Evolutionary conservation across 2,113 vertebrate genomes (phyloP).

Genomic region (Syrrhaptes paradoxus): DNA sequence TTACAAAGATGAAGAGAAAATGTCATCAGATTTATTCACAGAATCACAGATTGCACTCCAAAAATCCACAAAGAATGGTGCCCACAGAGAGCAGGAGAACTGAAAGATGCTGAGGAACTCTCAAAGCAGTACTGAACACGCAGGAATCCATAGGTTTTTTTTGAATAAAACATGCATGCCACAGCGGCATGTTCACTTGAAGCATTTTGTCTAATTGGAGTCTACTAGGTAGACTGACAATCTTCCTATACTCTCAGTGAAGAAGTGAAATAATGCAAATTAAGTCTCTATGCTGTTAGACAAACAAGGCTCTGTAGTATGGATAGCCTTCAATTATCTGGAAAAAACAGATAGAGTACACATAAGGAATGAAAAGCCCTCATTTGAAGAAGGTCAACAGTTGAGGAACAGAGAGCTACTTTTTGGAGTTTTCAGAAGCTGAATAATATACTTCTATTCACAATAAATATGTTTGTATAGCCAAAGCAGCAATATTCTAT

Average conservation of each 20-base stretch:
- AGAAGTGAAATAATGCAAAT: background rate
- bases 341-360: background rate
- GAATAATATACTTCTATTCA: background rate
- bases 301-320: background rate
- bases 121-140: background rate
- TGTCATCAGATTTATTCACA: background rate
- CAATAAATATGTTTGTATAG: background rate
- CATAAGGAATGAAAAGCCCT: background rate
- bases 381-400: background rate
- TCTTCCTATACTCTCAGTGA: background rate
- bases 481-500: conserved; percentile 12
- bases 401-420: background rate
- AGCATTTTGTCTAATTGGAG: background rate
- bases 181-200: background rate
- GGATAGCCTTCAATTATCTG: background rate
- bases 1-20: background rate
- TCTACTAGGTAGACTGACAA: background rate
- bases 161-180: fast-evolving
- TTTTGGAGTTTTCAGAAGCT: background rate
- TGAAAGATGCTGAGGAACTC: background rate
- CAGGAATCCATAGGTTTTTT: background rate
- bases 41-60: too few species aligned
- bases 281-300: background rate
- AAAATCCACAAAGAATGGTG: background rate
- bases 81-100: background rate